phyloP scores from a whole-genome alignment of 2,888 invertebrate species.

The Malthinus seriepunctatus region DNA sequence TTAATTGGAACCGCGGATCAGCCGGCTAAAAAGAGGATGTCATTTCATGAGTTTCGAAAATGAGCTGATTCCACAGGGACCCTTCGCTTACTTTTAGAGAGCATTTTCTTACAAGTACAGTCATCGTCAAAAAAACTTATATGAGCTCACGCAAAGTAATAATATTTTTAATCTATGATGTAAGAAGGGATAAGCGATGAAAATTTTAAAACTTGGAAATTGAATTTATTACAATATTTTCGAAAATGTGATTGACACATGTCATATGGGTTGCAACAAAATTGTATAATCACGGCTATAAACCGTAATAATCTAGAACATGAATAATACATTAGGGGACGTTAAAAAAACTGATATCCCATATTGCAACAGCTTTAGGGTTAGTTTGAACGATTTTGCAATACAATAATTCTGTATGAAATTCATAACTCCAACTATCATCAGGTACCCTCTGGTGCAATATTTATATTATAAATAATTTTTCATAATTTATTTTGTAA shows the following conservation, averaged over 20 bases:
- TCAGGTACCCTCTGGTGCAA: too few species aligned
- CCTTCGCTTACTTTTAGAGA: constrained; percentile 27
- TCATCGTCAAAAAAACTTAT: neutral
- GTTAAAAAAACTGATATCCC: constrained; percentile 9
- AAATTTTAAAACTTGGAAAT: neutral
- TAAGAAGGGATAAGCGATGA: neutral
- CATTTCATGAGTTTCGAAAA: constrained; percentile 51
- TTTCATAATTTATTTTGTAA: too few species aligned
- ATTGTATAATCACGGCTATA: constrained; percentile 21
- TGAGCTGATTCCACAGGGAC: constrained; percentile 49
- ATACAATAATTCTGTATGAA: neutral
- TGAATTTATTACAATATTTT: constrained; percentile 8
- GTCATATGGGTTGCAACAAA: constrained; percentile 20
- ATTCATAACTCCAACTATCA: neutral
- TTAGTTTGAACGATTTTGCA: neutral
- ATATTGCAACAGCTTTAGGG: constrained; percentile 10
- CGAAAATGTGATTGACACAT: constrained; percentile 20
- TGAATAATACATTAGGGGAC: constrained; percentile 23
- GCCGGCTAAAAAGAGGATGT: constrained; percentile 54
- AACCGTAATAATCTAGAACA: constrained; percentile 15
- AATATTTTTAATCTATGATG: neutral
- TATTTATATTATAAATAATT: too few species aligned
- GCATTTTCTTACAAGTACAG: neutral
- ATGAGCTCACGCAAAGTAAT: neutral
- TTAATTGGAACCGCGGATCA: constrained; percentile 55